Base-by-base conservation (phyloP, 2,797 vertebrate species). In the Leptoclinus maculatus region DNA sequence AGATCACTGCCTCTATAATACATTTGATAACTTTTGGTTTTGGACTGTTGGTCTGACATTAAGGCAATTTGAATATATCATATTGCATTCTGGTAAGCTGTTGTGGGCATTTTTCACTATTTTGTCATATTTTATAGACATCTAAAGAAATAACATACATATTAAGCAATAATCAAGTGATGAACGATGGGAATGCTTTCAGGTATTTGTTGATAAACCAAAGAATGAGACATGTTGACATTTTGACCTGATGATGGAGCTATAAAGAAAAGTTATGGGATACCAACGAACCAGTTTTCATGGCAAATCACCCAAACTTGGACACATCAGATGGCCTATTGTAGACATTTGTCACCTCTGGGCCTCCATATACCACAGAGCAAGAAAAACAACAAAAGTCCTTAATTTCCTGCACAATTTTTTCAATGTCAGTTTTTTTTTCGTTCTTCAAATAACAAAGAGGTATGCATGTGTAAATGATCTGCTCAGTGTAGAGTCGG, bases 401-500 rank as follows among this genome's bases (percentile, higher is more conserved):
- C 27, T 66, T 72, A 56, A 73, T 86, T 58, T 78, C 66, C 43
- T 71, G 63, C 38, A 49, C 34, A 63, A 21, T 39, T 49, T 47
- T 82, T 56, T 82, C 70, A 66, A 21, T 56, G 49, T 62, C 69
- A 70, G 49, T 19, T 32, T 38, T 17, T 57, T 49, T 41, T 36
- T 78, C 17, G 56, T 56, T 23, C 23, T 27, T 70, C 9, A 58
- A 70, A 74, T 59, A 64, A 29, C 27, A 70, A 65, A 66, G 13
- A 63, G 32, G 47, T 58, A 17, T 73, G 68, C 39, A 71, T 75
- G 71, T 83, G 58, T 62, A 64, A 49, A 83, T 67, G 7, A 79
- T 85, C 67, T 69, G 64, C 54, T 45, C 43, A 16, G 14, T 17
- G 66, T 68, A 34, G 51, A 43, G 10, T 41, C 57, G 60, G 56